Conservation (phyloP, 37 sponge, comb jelly and placozoan species). For the Halichondria panicea region DNA sequence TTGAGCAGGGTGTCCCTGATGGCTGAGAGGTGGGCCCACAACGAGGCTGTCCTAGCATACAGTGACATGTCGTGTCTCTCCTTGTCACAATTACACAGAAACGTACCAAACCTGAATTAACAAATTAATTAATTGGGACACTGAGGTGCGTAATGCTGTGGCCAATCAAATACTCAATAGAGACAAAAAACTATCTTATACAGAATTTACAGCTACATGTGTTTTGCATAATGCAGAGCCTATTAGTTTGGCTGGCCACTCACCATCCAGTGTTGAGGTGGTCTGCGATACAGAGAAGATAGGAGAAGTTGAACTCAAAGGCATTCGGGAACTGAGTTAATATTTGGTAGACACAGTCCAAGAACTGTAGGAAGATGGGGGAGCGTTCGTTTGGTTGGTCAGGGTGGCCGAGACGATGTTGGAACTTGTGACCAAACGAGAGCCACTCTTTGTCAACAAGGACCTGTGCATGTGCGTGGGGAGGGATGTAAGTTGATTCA, state of each 20-base stretch:
- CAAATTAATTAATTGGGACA: too few species aligned
- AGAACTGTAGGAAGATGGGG: constrained; percentile 96
- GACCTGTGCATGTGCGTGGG: constrained; percentile 63
- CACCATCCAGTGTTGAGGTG: constrained; percentile 90
- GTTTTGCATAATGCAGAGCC: too few species aligned
- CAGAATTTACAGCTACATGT: too few species aligned
- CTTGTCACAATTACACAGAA: constrained; percentile 72
- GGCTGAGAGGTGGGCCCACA: constrained; percentile 75
- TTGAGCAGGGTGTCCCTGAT: constrained; percentile 49
- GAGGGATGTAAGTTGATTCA: too few species aligned
- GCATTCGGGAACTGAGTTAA: constrained; percentile 73
- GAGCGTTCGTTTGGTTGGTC: constrained; percentile 86
- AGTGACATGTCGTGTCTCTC: constrained; percentile 60
- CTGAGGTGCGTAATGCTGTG: not conserved
- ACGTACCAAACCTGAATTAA: constrained; percentile 82
- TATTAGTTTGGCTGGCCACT: not conserved
- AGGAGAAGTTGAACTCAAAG: constrained; percentile 87
- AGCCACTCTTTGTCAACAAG: constrained; percentile 99
- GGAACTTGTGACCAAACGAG: constrained; percentile 97
- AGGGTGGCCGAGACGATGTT: constrained; percentile 85
- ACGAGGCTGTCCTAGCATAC: constrained; percentile 51
- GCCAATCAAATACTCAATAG: not conserved
- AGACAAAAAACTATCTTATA: too few species aligned
- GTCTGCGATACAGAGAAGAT: constrained; percentile 82
- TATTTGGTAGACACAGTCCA: constrained; percentile 94